Conservation (phyloP, 2,888 invertebrate species). For the Tetramorium bicarinatum region DNA sequence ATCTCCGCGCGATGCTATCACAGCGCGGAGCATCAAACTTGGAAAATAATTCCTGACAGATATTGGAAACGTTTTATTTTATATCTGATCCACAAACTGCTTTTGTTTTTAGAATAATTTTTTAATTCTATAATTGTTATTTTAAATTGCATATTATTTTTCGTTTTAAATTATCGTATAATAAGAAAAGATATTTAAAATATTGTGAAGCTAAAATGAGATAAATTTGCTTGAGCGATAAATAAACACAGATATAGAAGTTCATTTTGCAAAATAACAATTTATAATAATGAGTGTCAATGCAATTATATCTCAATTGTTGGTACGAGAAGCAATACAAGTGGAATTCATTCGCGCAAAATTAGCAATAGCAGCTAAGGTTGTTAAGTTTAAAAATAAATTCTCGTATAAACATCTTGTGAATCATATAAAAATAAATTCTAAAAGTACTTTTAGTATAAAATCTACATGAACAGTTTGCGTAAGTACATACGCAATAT, state of each 20-base stretch:
- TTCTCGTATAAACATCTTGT: conserved; percentile 1
- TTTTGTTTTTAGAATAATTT: conserved; percentile 12
- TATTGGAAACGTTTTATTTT: neutral
- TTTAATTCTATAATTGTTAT: conserved; percentile 27
- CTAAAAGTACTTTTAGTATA: neutral
- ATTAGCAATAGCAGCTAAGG: neutral
- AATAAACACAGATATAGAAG: neutral
- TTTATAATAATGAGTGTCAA: neutral
- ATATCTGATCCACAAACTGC: neutral
- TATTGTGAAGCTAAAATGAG: neutral
- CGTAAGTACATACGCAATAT: conserved; percentile 14
- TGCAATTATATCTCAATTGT: neutral
- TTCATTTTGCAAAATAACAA: neutral
- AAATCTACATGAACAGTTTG: conserved; percentile 27
- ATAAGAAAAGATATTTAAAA: neutral
- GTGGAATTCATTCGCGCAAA: neutral
- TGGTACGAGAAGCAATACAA: neutral
- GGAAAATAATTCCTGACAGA: conserved; percentile 10
- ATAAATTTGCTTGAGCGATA: neutral
- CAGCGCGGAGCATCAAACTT: neutral
- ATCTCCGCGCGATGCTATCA: conserved; percentile 35
- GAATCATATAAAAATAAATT: conserved; percentile 12
- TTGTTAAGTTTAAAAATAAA: conserved; percentile 15
- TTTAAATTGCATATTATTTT: neutral
- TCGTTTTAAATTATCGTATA: neutral